Conservation (phyloP, 2,797 vertebrate species). For the Sitta carolinensis region DNA sequence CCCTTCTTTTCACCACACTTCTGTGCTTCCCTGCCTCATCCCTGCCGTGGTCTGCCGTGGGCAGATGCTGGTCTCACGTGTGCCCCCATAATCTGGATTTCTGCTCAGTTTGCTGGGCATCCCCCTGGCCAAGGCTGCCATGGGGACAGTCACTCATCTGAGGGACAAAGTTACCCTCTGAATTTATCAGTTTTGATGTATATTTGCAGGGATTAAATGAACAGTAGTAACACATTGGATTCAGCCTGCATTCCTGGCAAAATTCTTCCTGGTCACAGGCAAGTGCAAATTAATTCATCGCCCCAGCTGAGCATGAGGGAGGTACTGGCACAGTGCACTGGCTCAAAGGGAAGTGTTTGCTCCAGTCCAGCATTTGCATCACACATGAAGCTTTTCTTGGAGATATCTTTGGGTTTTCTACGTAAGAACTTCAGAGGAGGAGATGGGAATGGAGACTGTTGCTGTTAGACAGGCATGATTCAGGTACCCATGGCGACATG, state of each 20-base stretch:
- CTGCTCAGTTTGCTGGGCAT: neutral
- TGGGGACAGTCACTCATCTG: neutral
- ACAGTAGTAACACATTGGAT: accelerated
- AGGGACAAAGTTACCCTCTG: neutral
- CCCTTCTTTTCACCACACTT: neutral
- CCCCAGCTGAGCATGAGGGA: accelerated
- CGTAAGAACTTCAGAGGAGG: neutral
- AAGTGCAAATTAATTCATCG: neutral
- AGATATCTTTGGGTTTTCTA: neutral
- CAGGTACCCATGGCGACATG: conserved; percentile 33
- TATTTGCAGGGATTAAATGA: neutral
- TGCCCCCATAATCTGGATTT: neutral
- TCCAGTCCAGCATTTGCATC: neutral
- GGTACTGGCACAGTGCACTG: neutral
- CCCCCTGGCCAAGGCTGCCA: neutral
- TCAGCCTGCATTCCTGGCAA: neutral
- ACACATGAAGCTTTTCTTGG: neutral
- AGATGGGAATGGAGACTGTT: neutral
- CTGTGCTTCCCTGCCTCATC: neutral
- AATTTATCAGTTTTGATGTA: neutral
- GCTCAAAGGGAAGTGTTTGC: neutral
- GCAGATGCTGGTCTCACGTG: neutral
- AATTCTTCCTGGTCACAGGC: neutral
- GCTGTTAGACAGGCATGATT: conserved; percentile 8
- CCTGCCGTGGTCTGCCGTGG: neutral